phyloP scores from a whole-genome alignment of 1,140 invertebrate species.

The Spodoptera litura region DNA sequence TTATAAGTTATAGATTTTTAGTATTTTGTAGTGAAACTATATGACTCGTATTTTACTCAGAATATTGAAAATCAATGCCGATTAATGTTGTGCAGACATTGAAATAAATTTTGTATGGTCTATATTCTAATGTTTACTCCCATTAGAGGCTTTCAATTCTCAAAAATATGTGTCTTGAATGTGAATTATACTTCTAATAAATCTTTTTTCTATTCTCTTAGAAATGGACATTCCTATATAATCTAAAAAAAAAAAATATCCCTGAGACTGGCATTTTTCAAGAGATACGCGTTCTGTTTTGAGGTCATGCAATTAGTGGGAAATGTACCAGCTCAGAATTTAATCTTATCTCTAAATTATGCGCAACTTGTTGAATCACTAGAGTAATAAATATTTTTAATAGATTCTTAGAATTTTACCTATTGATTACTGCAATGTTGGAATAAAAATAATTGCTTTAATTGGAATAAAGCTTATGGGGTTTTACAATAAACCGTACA shows the following conservation, averaged over 20 bases:
- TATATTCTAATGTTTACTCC: no score
- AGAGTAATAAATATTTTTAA: conserved; percentile 37
- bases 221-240: not conserved
- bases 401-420: conserved; percentile 13
- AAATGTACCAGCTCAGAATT: conserved; percentile 28
- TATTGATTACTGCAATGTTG: conserved; percentile 12
- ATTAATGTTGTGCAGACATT: not conserved
- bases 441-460: no score
- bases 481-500: no score
- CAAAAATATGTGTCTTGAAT: no score
- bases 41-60: not conserved
- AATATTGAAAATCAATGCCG: not conserved
- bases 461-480: no score
- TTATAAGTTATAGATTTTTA: not conserved
- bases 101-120: no score
- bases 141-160: no score
- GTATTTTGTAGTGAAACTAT: not conserved
- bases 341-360: conserved; percentile 39
- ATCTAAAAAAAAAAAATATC: not conserved
- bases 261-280: conserved; percentile 15
- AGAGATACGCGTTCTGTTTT: conserved; percentile 2
- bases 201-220: no score
- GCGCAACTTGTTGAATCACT: conserved; percentile 3
- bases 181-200: no score
- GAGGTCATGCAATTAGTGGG: conserved; percentile 27